These are phyloP conservation scores for Rhabdomys dilectus DNA, from an alignment of 2,113 vertebrate species.

Conservation along the genomic window DNA sequence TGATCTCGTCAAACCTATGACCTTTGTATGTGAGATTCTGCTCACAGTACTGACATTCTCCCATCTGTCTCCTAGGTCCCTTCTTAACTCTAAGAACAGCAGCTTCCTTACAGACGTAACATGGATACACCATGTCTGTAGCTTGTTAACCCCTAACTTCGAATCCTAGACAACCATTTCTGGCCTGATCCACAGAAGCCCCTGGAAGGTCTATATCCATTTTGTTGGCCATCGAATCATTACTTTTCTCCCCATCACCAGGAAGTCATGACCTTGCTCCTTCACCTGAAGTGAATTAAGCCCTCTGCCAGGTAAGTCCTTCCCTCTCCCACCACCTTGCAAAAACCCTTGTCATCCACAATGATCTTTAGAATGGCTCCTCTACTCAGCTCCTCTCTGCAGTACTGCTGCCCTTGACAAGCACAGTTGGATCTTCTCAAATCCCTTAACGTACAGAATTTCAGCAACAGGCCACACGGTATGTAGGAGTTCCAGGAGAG, in stretches of 20 bases:
- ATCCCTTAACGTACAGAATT: constrained; percentile 97
- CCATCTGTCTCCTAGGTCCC: constrained; percentile 95
- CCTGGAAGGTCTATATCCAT: constrained; percentile 97
- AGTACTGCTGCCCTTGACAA: constrained; percentile 98
- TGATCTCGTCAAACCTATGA: constrained; percentile 96
- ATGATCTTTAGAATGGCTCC: constrained; percentile 92
- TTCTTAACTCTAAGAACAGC: constrained; percentile 95
- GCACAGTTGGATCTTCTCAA: constrained; percentile 95
- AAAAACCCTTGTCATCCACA: constrained; percentile 96
- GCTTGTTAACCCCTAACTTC: constrained; percentile 95
- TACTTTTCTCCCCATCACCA: constrained; percentile 94
- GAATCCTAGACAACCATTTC: constrained; percentile 96
- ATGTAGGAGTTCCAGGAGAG: neutral
- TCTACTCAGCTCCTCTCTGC: constrained; percentile 95
- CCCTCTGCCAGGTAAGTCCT: neutral
- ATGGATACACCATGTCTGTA: constrained; percentile 95
- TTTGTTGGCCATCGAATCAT: constrained; percentile 94
- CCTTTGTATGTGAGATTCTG: constrained; percentile 98
- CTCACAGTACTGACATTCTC: constrained; percentile 96
- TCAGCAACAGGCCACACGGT: constrained; percentile 90
- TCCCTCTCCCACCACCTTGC: constrained; percentile 90
- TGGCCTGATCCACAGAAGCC: constrained; percentile 92
- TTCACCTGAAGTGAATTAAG: neutral
- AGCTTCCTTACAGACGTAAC: constrained; percentile 96
- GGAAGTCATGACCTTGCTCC: constrained; percentile 88